Evolutionary conservation across 2,113 vertebrate genomes (phyloP).

Genomic region (Cryptotis parvus): DNA sequence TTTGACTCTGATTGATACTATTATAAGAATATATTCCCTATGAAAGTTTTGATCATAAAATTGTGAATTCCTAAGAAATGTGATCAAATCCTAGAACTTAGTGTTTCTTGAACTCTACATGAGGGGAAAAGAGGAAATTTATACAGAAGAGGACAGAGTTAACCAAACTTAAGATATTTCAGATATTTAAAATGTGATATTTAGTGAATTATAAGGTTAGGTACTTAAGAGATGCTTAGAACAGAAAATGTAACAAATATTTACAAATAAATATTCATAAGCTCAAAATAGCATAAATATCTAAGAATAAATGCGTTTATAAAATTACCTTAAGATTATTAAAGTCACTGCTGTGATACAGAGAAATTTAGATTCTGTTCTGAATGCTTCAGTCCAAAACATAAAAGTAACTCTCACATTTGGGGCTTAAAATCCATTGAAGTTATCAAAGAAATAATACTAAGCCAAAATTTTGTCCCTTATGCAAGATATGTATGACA

Average conservation of each 20-base stretch:
- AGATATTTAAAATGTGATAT: neutral
- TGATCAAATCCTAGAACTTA: neutral
- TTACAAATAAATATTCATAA: constrained; percentile 20
- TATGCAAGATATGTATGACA: constrained; percentile 65
- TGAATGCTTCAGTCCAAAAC: neutral
- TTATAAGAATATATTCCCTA: too few relatives aligned
- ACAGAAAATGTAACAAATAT: neutral
- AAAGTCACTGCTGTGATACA: neutral
- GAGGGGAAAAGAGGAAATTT: neutral
- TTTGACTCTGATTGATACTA: too few relatives aligned
- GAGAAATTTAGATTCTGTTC: constrained; percentile 35
- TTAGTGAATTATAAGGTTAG: neutral
- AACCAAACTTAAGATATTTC: neutral
- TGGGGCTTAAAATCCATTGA: constrained; percentile 45
- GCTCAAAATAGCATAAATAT: neutral
- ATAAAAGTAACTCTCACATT: constrained; percentile 48
- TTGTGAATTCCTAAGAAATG: neutral
- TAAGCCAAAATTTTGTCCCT: constrained; percentile 57
- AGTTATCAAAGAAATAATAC: constrained; percentile 61
- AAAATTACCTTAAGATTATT: neutral
- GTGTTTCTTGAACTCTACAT: neutral
- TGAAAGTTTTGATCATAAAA: constrained; percentile 4
- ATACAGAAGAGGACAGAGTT: neutral
- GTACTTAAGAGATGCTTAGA: neutral
- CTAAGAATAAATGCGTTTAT: constrained; percentile 15